Base-by-base conservation (phyloP, 2,797 vertebrate species). In the Pteropus rufus region DNA sequence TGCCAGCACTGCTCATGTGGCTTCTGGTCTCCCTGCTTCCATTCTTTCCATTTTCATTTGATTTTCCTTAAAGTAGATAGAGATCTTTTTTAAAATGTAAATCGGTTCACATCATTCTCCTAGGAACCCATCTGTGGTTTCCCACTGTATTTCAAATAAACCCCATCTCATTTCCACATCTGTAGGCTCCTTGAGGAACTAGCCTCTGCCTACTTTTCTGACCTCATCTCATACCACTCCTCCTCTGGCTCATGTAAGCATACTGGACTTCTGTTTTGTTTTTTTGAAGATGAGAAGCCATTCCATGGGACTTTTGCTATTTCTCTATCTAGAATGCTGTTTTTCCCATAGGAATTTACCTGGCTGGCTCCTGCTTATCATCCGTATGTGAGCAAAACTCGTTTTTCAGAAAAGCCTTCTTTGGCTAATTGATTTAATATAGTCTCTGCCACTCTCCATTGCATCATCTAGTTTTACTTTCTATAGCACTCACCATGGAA, bases 391-490 rank as follows among this genome's bases (percentile, higher is more conserved):
- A 97, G 87, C 85, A 92, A 46, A 80, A 89, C 58, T 49, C 44
- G 39, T 24, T n/a, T 89, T 76, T 80, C 60, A n/a, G 69, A 75
- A 89, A 97, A 76, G 44, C 14, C 12, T 83, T 89, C 65, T 39
- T 62, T 46, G 29, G 58, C 29, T 60, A 26, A 82, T 58, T 70
- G n/a, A 94, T 70, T 39, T 70, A 62, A 70, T 6, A 18, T 10
- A 36, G 36, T 76, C 46, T 86, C 58, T 56, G 58, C 36, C n/a
- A 67, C 19, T 80, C 54, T 62, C 76, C 18, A 23, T 10, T 56
- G 31, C 3, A 75, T 41, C 36, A 41, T 7, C 2, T 10, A 36
- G 34, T 5, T 91, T 60, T 69, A 83, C 60, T 93, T 56, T 95
- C 67, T n/a, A 64, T 24, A 76, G 54, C 12, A 64, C 24, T 77